Evolutionary conservation across 2,113 vertebrate genomes (phyloP).

Genomic region (Haplochromis vanheusdeni): DNA sequence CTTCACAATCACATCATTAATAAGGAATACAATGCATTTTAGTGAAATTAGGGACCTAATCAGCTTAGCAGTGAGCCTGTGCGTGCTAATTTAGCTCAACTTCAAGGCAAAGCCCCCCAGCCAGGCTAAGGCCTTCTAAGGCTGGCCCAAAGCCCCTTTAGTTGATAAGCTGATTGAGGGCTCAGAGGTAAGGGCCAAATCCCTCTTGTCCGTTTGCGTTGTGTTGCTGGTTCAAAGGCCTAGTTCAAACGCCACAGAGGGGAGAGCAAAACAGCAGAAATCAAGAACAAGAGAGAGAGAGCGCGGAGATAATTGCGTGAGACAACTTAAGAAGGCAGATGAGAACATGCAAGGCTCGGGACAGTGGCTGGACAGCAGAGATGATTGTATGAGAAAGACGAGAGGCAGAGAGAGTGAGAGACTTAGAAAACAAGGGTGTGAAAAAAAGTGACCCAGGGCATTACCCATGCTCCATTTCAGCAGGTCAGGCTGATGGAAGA

Average conservation of each 20-base stretch:
- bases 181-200: conserved; percentile 64
- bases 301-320: not conserved
- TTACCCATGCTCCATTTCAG: conserved; percentile 68
- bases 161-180: conserved; percentile 68
- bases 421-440: conserved; percentile 42
- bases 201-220: conserved; percentile 66
- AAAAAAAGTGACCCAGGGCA: conserved; percentile 59
- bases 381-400: not conserved
- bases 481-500: conserved; percentile 59
- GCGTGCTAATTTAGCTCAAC: conserved; percentile 75
- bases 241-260: conserved; percentile 60
- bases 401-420: conserved; percentile 3
- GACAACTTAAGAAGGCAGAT: conserved; percentile 45
- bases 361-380: not conserved
- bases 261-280: not conserved
- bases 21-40: conserved; percentile 74
- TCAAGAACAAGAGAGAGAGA: not conserved
- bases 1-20: conserved; percentile 72
- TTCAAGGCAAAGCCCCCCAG: conserved; percentile 69
- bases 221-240: conserved; percentile 71
- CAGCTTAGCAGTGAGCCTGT: conserved; percentile 70
- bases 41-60: conserved; percentile 67
- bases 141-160: conserved; percentile 58
- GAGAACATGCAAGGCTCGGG: not conserved
- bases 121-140: conserved; percentile 54